Evolutionary conservation across 53 echinoderm and acorn worm species (phyloP).

Genomic region (Patiria pectinifera): DNA sequence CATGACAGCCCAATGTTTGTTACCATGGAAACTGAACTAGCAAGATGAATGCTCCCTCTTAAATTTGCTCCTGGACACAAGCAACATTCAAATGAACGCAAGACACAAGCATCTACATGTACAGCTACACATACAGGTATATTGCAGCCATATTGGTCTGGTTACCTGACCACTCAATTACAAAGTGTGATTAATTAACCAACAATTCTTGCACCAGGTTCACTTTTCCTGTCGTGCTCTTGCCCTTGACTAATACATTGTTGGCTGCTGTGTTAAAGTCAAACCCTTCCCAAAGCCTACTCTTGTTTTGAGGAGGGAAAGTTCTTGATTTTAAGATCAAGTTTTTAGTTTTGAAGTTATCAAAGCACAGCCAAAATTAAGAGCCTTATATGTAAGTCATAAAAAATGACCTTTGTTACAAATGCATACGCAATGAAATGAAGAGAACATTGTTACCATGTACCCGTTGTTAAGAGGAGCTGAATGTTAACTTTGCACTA

Average conservation of each 20-base stretch:
- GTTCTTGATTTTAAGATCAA: too few relatives aligned
- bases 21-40: constrained; percentile 88
- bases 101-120: neutral
- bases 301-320: too few relatives aligned
- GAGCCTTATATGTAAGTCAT: too few relatives aligned
- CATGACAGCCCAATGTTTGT: constrained; percentile 64
- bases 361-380: too few relatives aligned
- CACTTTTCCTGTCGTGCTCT: neutral
- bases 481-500: too few relatives aligned
- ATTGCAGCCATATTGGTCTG: constrained; percentile 1
- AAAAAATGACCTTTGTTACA: neutral
- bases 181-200: neutral
- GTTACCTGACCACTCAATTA: neutral
- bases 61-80: constrained; percentile 81
- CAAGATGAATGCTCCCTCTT: constrained; percentile 94
- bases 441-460: neutral
- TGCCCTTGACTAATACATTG: neutral
- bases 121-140: neutral
- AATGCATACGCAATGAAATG: neutral
- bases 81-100: constrained; percentile 13
- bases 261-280: neutral
- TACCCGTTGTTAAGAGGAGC: neutral
- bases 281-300: too few relatives aligned
- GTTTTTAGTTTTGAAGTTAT: too few relatives aligned
- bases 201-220: neutral